Evolutionary conservation across 2,797 vertebrate genomes (phyloP).

Genomic region (Phylloscopus collybita): DNA sequence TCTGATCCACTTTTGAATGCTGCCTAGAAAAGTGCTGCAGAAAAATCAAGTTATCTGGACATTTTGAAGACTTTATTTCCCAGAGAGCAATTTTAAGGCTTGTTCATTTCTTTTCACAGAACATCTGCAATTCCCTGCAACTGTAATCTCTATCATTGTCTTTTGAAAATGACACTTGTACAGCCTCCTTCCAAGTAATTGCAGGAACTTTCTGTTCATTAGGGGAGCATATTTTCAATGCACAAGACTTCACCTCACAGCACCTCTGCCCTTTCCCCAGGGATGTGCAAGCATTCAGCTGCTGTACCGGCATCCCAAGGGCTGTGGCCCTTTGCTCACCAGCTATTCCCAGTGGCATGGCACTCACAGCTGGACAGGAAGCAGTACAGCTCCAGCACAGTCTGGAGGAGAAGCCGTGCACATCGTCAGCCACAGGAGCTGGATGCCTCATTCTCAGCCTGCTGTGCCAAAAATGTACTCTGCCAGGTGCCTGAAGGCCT

Average conservation of each 20-base stretch:
- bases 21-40: background rate
- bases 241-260: background rate
- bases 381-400: background rate
- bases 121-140: background rate
- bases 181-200: constrained; percentile 7
- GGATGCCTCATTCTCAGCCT: background rate
- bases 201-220: background rate
- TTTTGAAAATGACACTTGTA: background rate
- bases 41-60: background rate
- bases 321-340: background rate
- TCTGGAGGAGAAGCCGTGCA: background rate
- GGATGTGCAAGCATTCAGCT: background rate
- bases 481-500: background rate
- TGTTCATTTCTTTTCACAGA: background rate
- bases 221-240: background rate
- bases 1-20: background rate
- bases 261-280: background rate
- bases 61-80: background rate
- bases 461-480: background rate
- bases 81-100: background rate
- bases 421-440: background rate
- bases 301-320: background rate
- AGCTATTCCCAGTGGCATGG: background rate
- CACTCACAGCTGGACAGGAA: background rate
- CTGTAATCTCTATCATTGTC: background rate